Evolutionary conservation across 2,888 invertebrate species (phyloP), one percentile per base, ranked within the genome.

Genomic region (Pelosia muscerda): DNA sequence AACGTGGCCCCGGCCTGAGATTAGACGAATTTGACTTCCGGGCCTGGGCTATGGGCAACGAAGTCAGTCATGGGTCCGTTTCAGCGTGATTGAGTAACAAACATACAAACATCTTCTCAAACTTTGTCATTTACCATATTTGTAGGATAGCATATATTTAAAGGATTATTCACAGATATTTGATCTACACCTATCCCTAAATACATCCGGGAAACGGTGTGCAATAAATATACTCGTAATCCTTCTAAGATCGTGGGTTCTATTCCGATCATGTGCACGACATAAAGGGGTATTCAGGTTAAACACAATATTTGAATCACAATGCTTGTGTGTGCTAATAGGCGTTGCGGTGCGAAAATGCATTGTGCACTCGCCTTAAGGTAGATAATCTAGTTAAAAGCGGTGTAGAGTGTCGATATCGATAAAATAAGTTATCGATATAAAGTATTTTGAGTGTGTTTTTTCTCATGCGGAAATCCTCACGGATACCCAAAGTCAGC

Each of bases 241-340:
- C 76, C 74, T 62, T 69, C 61, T 88, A 88, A 90, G 82, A 68
- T 85, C 70, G 58, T 61, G 75, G 74, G 84, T 74, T 76, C 68
- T 63, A 88, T 88, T 84, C 87, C 65, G 69, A 78, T 74, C 89
- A 89, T 85, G 88, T 76, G 81, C 74, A 76, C 15, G 68, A 66
- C 68, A 56, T 74, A 81, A 77, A 84, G 79, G 86, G 84, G 75
- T 76, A 69, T 79, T 85, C 88, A 91, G 90, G 92, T 92, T 92
- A 92, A 93, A 93, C 92, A 92, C 89, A 88, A 73, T 81, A 93
- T 94, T 88, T 89, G 65, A 92, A 94, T 94, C 84, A 94, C 92
- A 94, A 94, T 89, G 84, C 83, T 63, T 83, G 79, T 86, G 88
- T 88, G 79, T 86, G 74, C 88, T 93, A 94, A 93, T 90, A 92